Conservation (phyloP, 1,140 invertebrate species). For the Bombus huntii region DNA sequence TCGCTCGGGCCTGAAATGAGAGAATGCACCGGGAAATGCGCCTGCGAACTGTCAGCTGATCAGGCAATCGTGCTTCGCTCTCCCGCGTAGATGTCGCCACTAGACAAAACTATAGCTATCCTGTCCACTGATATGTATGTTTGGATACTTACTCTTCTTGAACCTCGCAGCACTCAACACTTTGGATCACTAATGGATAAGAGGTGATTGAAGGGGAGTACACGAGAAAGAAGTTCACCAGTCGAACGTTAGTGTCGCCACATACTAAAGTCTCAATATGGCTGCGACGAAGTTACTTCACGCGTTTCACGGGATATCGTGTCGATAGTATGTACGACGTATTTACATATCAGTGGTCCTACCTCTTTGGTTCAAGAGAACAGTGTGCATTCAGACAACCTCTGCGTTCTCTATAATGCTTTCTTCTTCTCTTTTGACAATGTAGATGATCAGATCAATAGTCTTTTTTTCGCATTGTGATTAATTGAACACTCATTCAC, state of each 20-base stretch:
- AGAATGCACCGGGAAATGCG: slow-evolving; percentile 55
- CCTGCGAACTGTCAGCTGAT: slow-evolving; percentile 50
- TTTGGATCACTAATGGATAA: too few species aligned
- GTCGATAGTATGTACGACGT: too few species aligned
- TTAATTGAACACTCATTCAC: background rate
- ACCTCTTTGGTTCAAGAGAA: background rate
- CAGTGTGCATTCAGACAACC: background rate
- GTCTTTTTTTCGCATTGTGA: background rate
- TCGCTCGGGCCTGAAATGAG: slow-evolving; percentile 10
- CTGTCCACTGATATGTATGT: background rate
- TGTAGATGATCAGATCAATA: background rate
- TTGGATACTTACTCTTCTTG: too few species aligned
- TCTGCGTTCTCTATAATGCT: background rate
- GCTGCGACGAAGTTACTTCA: too few species aligned
- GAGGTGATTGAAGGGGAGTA: too few species aligned
- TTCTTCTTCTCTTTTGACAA: background rate
- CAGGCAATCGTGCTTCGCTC: background rate
- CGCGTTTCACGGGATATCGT: too few species aligned
- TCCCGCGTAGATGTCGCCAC: slow-evolving; percentile 48
- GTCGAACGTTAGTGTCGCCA: too few species aligned
- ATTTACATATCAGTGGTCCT: too few species aligned
- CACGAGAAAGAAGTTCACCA: too few species aligned
- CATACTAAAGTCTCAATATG: too few species aligned
- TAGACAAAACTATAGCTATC: background rate
- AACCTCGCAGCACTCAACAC: too few species aligned